Base-by-base conservation (phyloP, 2,888 invertebrate genomes). In the Pollenia angustigena region DNA sequence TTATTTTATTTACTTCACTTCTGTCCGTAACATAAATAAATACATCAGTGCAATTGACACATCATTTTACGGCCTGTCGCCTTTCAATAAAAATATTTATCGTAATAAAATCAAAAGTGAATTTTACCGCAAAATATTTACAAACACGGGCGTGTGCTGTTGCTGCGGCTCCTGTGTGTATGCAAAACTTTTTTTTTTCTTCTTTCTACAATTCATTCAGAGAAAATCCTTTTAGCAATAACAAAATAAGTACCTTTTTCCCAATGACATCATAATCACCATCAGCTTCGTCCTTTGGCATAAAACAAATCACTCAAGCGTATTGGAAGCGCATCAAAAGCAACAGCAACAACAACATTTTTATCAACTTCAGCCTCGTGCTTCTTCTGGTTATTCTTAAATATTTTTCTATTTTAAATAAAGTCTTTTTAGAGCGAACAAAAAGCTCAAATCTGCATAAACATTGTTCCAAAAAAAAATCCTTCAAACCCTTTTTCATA, bases 21-120 rank as follows among this genome's bases (percentile, higher is more conserved):
- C 54, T 60, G 23, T 16, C 52, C 42, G 50, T 9, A 52, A 23
- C 71, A 16, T 3, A 54, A 10, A 54, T n/a, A 44, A 48, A 42
- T 50, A 62, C 71, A 68, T 64, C 78, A 81, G 81, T 93, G 93
- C 93, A 92, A 93, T 93, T 93, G 93, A 93, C 93, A 93, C 93
- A 93, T 93, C 93, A 93, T 93, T 93, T 93, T 92, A 93, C 93
- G 93, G 93, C 91, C 92, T 93, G 93, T 92, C 93, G 93, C 93
- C 92, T 93, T 92, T 93, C 93, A 93, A 93, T 93, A 88, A 76
- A 93, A 92, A 91, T 91, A 92, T 92, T 92, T 92, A 92, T 91
- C 91, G 90, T 90, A 90, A 90, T 89, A 89, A 86, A 84, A 88
- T 84, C 86, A 82, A 83, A 88, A 88, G 79, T 85, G 79, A 85